A percentile compares a stretch with the other conserved stretches of the same genome.
phyloP scores from a whole-genome alignment of 2,113 vertebrate genomes.

The Aptenodytes patagonicus region DNA sequence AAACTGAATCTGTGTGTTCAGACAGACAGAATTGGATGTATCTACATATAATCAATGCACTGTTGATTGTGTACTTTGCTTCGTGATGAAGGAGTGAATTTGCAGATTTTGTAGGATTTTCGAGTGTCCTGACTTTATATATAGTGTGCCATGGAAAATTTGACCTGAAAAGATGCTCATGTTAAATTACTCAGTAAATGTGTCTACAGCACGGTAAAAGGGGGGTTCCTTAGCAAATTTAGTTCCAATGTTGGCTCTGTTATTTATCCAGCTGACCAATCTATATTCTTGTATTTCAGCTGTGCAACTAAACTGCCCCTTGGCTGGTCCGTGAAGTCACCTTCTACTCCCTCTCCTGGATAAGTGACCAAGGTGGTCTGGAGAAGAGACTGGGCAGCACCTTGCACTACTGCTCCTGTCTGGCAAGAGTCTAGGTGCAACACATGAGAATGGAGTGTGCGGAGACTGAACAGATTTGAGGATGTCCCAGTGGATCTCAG shows the following conservation, averaged over 20 bases:
- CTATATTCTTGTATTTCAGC: background rate
- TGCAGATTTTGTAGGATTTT: background rate
- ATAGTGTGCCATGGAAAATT: background rate
- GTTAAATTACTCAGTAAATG: background rate
- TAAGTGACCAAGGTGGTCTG: rapidly evolving
- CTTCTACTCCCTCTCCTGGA: background rate
- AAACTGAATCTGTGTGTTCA: background rate
- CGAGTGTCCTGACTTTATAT: background rate
- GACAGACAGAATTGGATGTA: background rate
- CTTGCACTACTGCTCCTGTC: background rate
- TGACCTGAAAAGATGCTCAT: background rate
- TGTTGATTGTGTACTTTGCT: background rate
- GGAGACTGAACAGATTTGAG: background rate
- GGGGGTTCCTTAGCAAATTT: background rate
- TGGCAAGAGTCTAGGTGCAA: background rate
- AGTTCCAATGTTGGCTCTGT: background rate
- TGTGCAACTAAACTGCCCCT: background rate
- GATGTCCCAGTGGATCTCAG: background rate
- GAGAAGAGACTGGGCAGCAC: background rate
- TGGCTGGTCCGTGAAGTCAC: background rate
- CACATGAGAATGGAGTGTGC: background rate
- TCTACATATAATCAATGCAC: background rate
- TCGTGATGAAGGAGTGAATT: background rate
- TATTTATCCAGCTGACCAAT: background rate
- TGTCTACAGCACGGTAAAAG: background rate